Conservation (phyloP, 2,797 vertebrate genomes). For the Poeciliopsis infans region DNA sequence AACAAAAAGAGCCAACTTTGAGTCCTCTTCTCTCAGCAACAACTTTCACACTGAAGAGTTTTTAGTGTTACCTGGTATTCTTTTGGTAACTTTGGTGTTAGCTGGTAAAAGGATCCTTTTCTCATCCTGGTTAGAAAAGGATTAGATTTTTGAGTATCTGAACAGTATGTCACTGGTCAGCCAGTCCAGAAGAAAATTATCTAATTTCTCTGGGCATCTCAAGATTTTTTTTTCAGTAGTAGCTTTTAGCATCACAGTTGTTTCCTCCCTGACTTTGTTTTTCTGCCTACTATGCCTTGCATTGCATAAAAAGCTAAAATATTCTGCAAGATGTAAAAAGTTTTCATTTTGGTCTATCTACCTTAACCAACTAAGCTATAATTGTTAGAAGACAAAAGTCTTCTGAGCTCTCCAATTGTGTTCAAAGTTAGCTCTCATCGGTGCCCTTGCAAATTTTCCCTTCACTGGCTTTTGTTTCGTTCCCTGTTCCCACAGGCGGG, state of each 20-base stretch:
- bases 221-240: neutral
- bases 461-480: constrained; percentile 8
- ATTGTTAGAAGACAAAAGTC: neutral
- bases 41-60: neutral
- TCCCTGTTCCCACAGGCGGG: constrained; percentile 70
- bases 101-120: no score
- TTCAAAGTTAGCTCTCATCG: neutral
- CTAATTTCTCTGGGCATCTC: neutral
- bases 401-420: neutral
- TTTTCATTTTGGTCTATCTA: neutral
- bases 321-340: neutral
- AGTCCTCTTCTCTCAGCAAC: neutral
- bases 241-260: neutral
- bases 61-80: neutral
- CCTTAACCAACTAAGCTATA: neutral
- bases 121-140: neutral
- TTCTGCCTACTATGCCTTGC: neutral
- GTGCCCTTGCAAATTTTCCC: neutral
- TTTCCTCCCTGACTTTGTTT: neutral
- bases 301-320: neutral
- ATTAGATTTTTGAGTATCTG: neutral
- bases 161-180: neutral
- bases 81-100: no score
- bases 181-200: neutral
- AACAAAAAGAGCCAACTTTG: neutral